phyloP scores from a whole-genome alignment of 2,888 invertebrate species.

The Netelia melanura region DNA sequence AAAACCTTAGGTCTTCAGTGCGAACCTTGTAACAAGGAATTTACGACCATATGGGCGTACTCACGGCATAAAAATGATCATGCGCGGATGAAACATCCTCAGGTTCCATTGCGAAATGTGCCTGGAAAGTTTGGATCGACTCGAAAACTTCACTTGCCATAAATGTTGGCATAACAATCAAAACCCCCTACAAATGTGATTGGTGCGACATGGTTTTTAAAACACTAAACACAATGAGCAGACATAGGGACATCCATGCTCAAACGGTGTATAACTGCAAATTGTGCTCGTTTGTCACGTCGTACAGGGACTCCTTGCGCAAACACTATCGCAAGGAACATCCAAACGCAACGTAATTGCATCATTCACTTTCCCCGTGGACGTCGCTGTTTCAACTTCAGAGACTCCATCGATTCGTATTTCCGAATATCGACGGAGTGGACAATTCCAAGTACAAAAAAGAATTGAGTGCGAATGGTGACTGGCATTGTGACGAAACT shows the following conservation, averaged over 20 bases:
- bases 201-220: conserved; percentile 47
- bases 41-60: conserved; percentile 29
- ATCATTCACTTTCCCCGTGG: background rate
- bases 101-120: conserved; percentile 67
- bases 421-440: background rate
- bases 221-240: conserved; percentile 41
- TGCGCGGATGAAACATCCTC: conserved; percentile 28
- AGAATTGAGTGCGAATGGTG: too few species aligned
- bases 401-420: background rate
- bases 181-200: conserved; percentile 47
- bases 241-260: conserved; percentile 50
- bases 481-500: too few species aligned
- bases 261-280: conserved; percentile 25
- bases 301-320: conserved; percentile 54
- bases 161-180: conserved; percentile 17
- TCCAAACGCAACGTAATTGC: background rate
- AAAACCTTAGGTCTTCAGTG: conserved; percentile 1
- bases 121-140: background rate
- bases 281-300: conserved; percentile 37
- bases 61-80: conserved; percentile 18
- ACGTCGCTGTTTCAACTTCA: background rate
- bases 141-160: background rate
- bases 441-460: too few species aligned
- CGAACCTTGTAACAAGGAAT: conserved; percentile 36
- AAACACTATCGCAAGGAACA: conserved; percentile 59